Percentiles rank a stretch among this genome's conserved stretches.
Conservation (phyloP, 2,797 vertebrate genomes). For the Rhinichthys osculus region DNA sequence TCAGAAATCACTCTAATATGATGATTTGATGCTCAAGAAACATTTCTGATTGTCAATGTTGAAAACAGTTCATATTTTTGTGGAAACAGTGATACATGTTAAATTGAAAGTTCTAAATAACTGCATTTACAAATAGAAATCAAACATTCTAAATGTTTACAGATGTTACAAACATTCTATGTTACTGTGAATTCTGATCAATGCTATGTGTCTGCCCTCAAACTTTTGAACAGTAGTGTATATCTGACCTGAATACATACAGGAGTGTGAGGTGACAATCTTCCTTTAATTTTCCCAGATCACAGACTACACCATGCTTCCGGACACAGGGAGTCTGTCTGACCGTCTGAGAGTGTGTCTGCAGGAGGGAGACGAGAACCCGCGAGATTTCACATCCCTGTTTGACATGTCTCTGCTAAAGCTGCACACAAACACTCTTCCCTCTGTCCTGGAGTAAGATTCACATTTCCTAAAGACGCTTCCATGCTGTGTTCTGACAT, state of each 20-base stretch:
- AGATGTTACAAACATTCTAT: too few species aligned
- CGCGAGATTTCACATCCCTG: constrained; percentile 92
- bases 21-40: not conserved
- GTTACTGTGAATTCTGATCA: not conserved
- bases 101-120: not conserved
- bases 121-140: not conserved
- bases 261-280: not conserved
- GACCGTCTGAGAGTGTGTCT: constrained; percentile 89
- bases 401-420: constrained; percentile 88
- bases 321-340: constrained; percentile 87
- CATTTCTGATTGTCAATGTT: not conserved
- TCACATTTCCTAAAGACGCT: not conserved
- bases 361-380: constrained; percentile 95
- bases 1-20: not conserved
- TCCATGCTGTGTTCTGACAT: not conserved
- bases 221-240: not conserved
- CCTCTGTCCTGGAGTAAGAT: constrained; percentile 90
- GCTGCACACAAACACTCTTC: constrained; percentile 87
- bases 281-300: constrained; percentile 78
- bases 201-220: too few species aligned
- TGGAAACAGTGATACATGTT: not conserved
- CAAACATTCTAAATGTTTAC: not conserved
- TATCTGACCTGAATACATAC: not conserved
- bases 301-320: constrained; percentile 94
- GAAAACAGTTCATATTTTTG: not conserved